These are phyloP conservation scores for Paradoxurus hermaphroditus DNA, from an alignment of 2,113 vertebrate genomes.

Conservation along the genomic window DNA sequence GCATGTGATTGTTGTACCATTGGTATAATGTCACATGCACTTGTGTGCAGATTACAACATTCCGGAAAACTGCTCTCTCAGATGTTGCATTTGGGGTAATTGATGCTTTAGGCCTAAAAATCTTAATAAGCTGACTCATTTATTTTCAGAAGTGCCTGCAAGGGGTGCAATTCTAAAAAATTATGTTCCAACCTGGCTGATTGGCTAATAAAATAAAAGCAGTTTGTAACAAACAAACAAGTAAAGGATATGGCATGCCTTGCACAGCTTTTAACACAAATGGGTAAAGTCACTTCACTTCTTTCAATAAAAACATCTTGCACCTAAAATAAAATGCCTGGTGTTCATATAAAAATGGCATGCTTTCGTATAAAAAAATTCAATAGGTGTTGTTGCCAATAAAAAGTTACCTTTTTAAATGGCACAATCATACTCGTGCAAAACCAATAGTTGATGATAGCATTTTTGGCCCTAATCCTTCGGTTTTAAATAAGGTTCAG, in stretches of 20 bases:
- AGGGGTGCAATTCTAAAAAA: slow-evolving; percentile 47
- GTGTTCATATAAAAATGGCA: not conserved
- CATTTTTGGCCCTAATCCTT: slow-evolving; percentile 32
- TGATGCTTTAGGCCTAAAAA: slow-evolving; percentile 27
- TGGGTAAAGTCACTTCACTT: slow-evolving; percentile 40
- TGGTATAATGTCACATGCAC: not conserved
- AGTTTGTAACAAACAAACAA: slow-evolving; percentile 55
- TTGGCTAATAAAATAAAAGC: slow-evolving; percentile 60
- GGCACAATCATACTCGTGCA: not conserved
- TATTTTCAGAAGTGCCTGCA: slow-evolving; percentile 38
- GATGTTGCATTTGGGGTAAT: not conserved
- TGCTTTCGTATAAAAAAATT: slow-evolving; percentile 11
- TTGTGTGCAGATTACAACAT: not conserved
- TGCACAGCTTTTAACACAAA: slow-evolving; percentile 26
- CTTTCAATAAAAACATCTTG: slow-evolving; percentile 55
- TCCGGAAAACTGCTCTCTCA: not conserved
- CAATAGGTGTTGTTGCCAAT: slow-evolving; percentile 29
- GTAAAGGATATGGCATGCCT: not conserved
- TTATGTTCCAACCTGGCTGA: slow-evolving; percentile 30
- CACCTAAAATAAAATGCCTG: slow-evolving; percentile 38
- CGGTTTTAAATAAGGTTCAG: slow-evolving; percentile 52
- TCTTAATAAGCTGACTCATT: slow-evolving; percentile 45
- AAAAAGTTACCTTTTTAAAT: slow-evolving; percentile 46
- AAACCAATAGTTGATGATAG: slow-evolving; percentile 30
- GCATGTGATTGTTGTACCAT: not conserved